phyloP scores from a whole-genome alignment of 2,113 vertebrate genomes.

The Phrynosoma blainvillii region DNA sequence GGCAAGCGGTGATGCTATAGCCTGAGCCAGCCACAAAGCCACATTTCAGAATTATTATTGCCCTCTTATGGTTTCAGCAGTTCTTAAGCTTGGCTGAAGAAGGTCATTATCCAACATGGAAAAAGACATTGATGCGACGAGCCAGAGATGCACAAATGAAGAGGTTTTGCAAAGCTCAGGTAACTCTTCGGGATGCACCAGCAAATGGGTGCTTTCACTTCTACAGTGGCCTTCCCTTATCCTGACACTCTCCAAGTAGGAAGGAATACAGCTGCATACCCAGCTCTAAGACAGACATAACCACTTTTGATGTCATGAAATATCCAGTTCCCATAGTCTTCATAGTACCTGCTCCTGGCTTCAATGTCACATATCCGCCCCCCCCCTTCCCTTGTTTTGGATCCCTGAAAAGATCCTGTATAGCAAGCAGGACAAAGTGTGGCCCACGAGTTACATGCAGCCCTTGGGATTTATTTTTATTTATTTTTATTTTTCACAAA shows the following conservation, averaged over 20 bases:
- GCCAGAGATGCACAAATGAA: slow-evolving; percentile 85
- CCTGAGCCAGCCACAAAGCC: background rate
- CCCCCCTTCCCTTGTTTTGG: too few species aligned
- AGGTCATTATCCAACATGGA: slow-evolving; percentile 79
- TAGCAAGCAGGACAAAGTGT: too few species aligned
- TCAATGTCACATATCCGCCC: too few species aligned
- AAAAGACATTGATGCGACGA: slow-evolving; percentile 79
- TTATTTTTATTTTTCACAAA: too few species aligned
- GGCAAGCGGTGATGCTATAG: background rate
- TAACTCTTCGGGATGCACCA: slow-evolving; percentile 47
- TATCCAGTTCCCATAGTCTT: too few species aligned
- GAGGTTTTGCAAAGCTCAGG: slow-evolving; percentile 89
- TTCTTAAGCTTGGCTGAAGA: slow-evolving; percentile 59
- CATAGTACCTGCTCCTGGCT: too few species aligned
- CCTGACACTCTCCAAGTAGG: background rate
- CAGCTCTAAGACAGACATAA: background rate
- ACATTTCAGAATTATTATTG: too few species aligned
- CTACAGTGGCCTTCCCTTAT: too few species aligned
- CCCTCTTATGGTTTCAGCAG: slow-evolving; percentile 1
- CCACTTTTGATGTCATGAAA: too few species aligned
- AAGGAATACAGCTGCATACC: background rate
- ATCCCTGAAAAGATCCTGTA: too few species aligned
- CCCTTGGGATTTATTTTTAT: too few species aligned
- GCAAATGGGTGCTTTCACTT: background rate
- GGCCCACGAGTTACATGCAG: too few species aligned